Evolutionary conservation across 2,888 invertebrate species (phyloP).

Genomic region (Beris chalybata): DNA sequence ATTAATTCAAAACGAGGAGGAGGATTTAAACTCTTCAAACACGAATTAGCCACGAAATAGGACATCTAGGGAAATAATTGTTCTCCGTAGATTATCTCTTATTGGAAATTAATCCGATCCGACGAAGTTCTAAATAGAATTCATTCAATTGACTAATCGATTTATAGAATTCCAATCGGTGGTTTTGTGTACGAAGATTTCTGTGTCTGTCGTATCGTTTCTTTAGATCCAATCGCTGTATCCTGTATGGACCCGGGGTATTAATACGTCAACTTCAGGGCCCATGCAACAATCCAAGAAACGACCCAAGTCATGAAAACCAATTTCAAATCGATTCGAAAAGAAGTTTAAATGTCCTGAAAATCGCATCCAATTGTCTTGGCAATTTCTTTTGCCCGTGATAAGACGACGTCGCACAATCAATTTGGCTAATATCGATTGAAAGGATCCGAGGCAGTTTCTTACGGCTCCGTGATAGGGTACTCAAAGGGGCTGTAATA

Average conservation of each 20-base stretch:
- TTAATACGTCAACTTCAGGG: conserved; percentile 27
- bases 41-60: too few species aligned
- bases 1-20: too few species aligned
- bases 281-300: conserved; percentile 12
- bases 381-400: conserved; percentile 34
- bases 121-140: not conserved
- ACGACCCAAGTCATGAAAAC: conserved; percentile 32
- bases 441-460: not conserved
- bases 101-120: too few species aligned
- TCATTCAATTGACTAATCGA: conserved; percentile 17
- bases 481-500: conserved; percentile 18
- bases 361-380: conserved; percentile 40
- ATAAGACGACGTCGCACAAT: conserved; percentile 33
- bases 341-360: conserved; percentile 36
- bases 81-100: too few species aligned
- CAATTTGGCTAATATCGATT: conserved; percentile 36
- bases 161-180: conserved; percentile 21
- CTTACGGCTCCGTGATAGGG: not conserved
- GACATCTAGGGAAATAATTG: too few species aligned
- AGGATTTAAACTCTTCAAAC: too few species aligned
- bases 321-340: conserved; percentile 35
- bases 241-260: not conserved
- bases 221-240: too few species aligned
- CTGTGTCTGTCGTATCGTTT: too few species aligned
- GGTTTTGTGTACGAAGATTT: too few species aligned